Base-by-base conservation (phyloP, 2,113 vertebrate genomes). In the Chaetodon auriga region DNA sequence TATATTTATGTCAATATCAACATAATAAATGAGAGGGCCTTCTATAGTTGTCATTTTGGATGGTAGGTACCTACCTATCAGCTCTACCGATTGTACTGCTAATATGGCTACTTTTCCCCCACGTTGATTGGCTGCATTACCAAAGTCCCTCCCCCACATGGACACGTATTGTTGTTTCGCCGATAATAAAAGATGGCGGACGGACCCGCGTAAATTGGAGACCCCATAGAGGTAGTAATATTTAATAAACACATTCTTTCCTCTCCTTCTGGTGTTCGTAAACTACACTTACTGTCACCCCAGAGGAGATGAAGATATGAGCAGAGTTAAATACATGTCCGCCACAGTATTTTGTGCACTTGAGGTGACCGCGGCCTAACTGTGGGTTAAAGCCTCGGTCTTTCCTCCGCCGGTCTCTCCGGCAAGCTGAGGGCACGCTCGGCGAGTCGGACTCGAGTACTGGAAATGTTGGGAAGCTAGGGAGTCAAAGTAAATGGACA, bases 101-200 rank as follows among this genome's bases (percentile, higher is more conserved):
- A 81, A 77, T 69, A 51, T 75, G 72, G 70, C 75, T 70, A 48
- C 30, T 75, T 13, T 68, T 80, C n/a, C 54, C 7, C 23, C 1
- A 16, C 83, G 15, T 51, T 75, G 83, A 94, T 94, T 94, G 91
- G 94, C 80, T 88, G 62, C 21, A 0, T 21, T 5, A 0, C 15
- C 18, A 0, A 89, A 86, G 90, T 84, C 85, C 92, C 94, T 87
- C 94, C 94, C 78, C 74, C 38, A 0, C 64, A 18, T 46, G 7
- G 45, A 82, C 54, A 77, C 82, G 92, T 91, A 90, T 94, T 94
- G 92, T 95, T 93, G 87, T 85, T 14, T 87, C 84, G 72, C 84
- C 75, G 82, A 92, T 62, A 92, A 90, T 87, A 92, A 87, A 95
- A 96, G 93, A 96, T 96, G 95, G 95, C 94, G 92, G n/a, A 84